Percentiles rank a stretch among this genome's conserved stretches.
Conservation (phyloP, 2,797 vertebrate species). For the Mergus octosetaceus region DNA sequence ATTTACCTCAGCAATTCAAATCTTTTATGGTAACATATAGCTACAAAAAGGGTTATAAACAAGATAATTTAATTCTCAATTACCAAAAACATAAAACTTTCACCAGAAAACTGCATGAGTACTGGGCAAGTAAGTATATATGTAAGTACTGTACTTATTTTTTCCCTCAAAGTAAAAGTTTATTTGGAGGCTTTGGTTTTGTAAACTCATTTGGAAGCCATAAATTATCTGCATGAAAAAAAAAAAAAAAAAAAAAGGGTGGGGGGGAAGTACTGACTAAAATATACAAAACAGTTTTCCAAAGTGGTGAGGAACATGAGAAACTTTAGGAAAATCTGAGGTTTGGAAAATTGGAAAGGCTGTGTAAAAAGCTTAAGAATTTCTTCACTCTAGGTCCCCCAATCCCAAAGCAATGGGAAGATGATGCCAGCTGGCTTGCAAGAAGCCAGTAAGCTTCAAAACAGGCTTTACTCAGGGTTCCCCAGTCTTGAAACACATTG, state of each 20-base stretch:
- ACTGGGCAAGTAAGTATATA: background rate
- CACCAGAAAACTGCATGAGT: background rate
- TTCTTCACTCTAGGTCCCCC: background rate
- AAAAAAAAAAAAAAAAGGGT: too few species aligned
- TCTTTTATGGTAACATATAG: background rate
- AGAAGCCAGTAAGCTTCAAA: background rate
- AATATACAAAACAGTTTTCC: background rate
- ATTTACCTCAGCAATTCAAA: background rate
- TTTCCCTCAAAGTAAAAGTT: background rate
- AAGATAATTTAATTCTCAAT: background rate
- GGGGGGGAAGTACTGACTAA: background rate
- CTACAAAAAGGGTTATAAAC: background rate
- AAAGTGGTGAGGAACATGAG: background rate
- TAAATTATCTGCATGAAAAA: background rate
- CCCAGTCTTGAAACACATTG: background rate
- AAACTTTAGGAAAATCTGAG: constrained; percentile 40
- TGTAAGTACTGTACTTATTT: background rate
- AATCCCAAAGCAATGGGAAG: background rate
- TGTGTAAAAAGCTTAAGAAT: background rate
- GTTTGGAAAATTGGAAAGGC: constrained; percentile 18
- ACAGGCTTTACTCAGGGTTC: background rate
- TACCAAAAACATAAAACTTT: background rate
- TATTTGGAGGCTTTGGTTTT: background rate
- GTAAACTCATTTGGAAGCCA: background rate
- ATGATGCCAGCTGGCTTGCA: background rate